phyloP scores from a whole-genome alignment of 1,140 invertebrate species.

The Ruditapes philippinarum region DNA sequence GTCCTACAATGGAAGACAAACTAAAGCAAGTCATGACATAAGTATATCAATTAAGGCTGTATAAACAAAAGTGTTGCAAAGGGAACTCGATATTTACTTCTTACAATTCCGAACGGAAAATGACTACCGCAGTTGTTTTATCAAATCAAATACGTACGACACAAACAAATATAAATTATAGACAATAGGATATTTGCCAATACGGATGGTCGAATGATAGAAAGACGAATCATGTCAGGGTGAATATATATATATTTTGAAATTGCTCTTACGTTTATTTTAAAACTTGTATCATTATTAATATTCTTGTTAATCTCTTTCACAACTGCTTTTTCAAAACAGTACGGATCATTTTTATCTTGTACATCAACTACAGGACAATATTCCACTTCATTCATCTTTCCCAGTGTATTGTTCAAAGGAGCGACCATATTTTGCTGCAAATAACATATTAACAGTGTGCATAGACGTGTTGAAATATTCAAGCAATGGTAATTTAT shows the following conservation, averaged over 20 bases:
- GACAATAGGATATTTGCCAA: not conserved
- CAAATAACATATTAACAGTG: no score
- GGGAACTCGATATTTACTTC: not conserved
- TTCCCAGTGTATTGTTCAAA: no score
- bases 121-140: not conserved
- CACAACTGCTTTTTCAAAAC: not conserved
- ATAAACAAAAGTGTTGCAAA: not conserved
- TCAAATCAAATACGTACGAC: not conserved
- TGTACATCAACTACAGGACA: not conserved
- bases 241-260: not conserved
- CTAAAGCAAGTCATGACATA: no score
- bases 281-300: conserved; percentile 12
- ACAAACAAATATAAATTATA: no score
- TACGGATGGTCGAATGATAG: not conserved
- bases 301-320: not conserved
- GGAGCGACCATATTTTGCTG: no score
- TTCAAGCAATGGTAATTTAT: no score
- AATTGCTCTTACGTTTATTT: not conserved
- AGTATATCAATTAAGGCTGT: no score
- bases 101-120: not conserved
- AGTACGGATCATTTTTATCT: not conserved
- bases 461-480: no score
- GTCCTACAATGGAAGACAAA: no score
- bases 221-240: not conserved
- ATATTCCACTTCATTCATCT: no score